phyloP scores from a whole-genome alignment of 37 sponge, comb jelly and placozoan species.

The Theonella swinhoei region DNA sequence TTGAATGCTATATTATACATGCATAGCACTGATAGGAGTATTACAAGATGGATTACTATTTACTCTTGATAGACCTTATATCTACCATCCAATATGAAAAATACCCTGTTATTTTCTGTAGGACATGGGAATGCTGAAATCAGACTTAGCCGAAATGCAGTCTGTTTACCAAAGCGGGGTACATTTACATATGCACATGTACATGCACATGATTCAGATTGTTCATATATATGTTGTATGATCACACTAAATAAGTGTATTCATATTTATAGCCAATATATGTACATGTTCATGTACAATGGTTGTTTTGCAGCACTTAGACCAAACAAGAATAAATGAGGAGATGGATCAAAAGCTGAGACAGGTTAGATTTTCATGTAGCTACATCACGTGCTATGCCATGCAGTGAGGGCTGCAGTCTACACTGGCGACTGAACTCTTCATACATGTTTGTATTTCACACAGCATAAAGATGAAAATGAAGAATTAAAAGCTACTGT shows the following conservation, averaged over 20 bases:
- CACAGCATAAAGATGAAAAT: background rate
- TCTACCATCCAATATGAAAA: too few relatives aligned
- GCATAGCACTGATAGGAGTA: too few relatives aligned
- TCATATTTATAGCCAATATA: too few relatives aligned
- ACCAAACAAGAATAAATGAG: background rate
- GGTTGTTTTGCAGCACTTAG: background rate
- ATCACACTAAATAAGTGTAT: too few relatives aligned
- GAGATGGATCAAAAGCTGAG: background rate
- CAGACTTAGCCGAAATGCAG: background rate
- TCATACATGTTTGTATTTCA: background rate
- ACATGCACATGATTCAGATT: background rate
- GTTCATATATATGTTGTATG: too few relatives aligned
- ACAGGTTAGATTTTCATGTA: background rate
- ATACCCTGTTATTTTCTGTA: too few relatives aligned
- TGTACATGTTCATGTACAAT: too few relatives aligned
- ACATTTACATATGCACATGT: too few relatives aligned
- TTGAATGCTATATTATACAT: too few relatives aligned
- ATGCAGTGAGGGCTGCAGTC: background rate
- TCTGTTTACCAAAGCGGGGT: background rate
- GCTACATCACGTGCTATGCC: background rate
- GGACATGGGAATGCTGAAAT: background rate
- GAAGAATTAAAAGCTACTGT: background rate
- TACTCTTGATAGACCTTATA: too few relatives aligned
- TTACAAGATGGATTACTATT: too few relatives aligned
- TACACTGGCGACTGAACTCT: too few relatives aligned